These are phyloP conservation scores for Megaceryle torquata DNA, from an alignment of 2,113 vertebrate genomes.

Conservation along the genomic window DNA sequence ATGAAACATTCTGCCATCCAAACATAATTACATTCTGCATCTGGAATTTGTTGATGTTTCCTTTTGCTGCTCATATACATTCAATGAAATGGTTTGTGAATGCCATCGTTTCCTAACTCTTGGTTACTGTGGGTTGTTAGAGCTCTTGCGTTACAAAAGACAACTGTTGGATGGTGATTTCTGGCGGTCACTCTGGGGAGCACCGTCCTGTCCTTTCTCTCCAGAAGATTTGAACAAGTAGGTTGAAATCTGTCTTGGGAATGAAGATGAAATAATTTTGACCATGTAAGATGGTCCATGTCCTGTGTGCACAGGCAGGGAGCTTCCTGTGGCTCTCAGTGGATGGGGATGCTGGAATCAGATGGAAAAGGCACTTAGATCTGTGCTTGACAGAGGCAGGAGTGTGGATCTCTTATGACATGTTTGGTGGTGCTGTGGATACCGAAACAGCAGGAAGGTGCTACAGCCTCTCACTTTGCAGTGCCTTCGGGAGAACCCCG, in stretches of 20 bases:
- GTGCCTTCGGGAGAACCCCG: not conserved
- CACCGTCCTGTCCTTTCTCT: not conserved
- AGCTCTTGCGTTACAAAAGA: not conserved
- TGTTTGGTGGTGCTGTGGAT: not conserved
- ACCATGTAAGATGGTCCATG: accelerated
- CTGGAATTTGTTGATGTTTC: constrained; percentile 66
- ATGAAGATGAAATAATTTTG: not conserved
- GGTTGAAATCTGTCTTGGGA: not conserved
- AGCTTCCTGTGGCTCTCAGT: not conserved
- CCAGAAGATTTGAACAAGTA: not conserved
- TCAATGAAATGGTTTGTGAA: not conserved
- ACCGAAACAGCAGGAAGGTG: not conserved
- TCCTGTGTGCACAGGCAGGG: not conserved
- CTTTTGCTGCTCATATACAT: constrained; percentile 41
- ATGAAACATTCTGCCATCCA: constrained; percentile 62
- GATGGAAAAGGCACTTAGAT: not conserved
- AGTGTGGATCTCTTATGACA: not conserved
- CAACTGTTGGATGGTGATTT: not conserved
- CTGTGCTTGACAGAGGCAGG: not conserved
- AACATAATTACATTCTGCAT: constrained; percentile 64
- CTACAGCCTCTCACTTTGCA: not conserved
- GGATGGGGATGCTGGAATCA: not conserved
- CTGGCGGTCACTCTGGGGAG: not conserved
- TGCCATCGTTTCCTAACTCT: not conserved
- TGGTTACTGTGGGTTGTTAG: not conserved